Evolutionary conservation across 2,113 vertebrate species (phyloP).

Genomic region (Podilymbus podiceps): DNA sequence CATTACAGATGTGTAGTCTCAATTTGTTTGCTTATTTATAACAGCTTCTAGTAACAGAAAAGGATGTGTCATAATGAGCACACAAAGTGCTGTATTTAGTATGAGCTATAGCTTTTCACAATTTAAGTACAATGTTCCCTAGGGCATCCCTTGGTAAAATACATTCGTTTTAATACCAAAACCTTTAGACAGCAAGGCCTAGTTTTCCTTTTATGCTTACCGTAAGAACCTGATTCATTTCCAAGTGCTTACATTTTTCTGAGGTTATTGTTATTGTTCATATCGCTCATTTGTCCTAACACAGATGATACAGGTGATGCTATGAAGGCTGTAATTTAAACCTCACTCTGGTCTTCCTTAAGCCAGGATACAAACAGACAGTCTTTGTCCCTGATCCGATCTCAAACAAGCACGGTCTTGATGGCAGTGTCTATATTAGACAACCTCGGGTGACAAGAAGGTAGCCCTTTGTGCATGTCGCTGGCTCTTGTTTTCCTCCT

Average conservation of each 20-base stretch:
- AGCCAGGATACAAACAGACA: neutral
- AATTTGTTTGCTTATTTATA: constrained; percentile 4
- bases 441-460: neutral
- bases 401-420: neutral
- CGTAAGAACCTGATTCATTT: neutral
- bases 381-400: neutral
- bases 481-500: neutral
- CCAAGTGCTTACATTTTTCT: neutral
- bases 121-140: neutral
- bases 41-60: neutral
- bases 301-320: neutral
- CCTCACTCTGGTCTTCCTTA: neutral
- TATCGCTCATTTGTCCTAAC: neutral
- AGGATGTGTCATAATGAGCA: neutral
- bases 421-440: neutral
- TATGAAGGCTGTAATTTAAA: neutral
- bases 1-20: neutral
- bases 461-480: neutral
- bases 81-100: neutral
- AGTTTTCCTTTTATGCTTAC: neutral
- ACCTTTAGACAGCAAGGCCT: neutral
- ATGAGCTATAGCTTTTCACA: neutral
- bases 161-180: neutral
- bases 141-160: neutral
- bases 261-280: neutral